phyloP scores from a whole-genome alignment of 2,113 vertebrate species.

The Garra rufa region DNA sequence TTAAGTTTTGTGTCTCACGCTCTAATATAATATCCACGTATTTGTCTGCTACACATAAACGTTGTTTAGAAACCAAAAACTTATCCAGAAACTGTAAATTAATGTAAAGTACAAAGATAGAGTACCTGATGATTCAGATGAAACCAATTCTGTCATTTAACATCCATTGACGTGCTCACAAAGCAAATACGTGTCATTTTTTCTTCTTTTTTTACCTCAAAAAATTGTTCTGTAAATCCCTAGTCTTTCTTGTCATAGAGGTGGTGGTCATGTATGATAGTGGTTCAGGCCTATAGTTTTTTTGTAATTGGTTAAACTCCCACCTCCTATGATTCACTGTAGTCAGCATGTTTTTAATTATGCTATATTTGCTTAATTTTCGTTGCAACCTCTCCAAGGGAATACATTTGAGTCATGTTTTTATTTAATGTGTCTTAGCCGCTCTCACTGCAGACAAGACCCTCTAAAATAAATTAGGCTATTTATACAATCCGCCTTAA shows the following conservation, averaged over 20 bases:
- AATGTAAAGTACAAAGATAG: background rate
- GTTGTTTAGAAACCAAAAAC: background rate
- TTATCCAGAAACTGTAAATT: background rate
- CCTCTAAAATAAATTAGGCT: background rate
- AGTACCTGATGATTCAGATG: no score
- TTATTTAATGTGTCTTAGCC: background rate
- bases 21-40: background rate
- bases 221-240: background rate
- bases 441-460: no score
- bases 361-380: background rate
- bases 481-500: no score
- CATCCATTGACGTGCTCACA: background rate
- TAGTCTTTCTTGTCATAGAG: no score
- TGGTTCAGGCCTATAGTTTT: no score
- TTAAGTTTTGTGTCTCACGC: background rate
- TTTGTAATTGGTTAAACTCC: background rate
- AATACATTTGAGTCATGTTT: background rate
- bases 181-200: background rate
- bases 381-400: background rate
- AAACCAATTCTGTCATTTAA: background rate
- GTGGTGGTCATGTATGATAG: no score
- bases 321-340: background rate
- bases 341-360: background rate
- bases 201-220: background rate
- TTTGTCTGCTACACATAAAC: background rate